Base-by-base conservation (phyloP, 2,888 invertebrate species). In the Thecophora atra region DNA sequence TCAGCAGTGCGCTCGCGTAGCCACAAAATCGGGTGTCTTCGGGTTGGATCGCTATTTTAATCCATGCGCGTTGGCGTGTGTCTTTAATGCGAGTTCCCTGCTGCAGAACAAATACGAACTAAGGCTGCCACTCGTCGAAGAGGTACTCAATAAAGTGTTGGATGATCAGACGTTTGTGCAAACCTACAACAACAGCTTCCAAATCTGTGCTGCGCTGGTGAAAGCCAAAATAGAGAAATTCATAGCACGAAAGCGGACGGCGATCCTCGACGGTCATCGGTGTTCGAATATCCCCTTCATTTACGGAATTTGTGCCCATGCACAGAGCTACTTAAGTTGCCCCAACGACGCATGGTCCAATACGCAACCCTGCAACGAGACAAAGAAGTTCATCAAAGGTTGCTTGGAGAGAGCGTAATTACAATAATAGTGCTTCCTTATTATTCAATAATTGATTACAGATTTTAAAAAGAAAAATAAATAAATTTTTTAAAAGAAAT, bases 11-110 rank as follows among this genome's bases (percentile, higher is more conserved):
- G 51, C 15, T 6, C 28, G 58, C 30, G 24, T 60, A 37, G 51
- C 65, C 60, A 60, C 37, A 5, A 66, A 66, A n/a, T 56, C 60
- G 8, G 51, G 51, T 4, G 58, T 71, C 60, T 71, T 71, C n/a
- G 71, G 60, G 0, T 37, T 66, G 19, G 51, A 60, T 47, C 66
- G 71, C 15, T 71, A 66, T 24, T 65, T 71, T 0, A 54, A 71
- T 17, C 71, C 81, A 56, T 72, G 72, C n/a, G 72, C 60, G 19
- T 28, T 67, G 13, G 67, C 72, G 8, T 72, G 72, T 37, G 30
- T 67, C 17, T 72, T 72, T 19, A 66, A 72, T 24, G 54, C 60
- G 5, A 24, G 60, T 11, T 17, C 47, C 24, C n/a, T 72, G 3
- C 5, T 72, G 52, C n/a, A 60, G 4, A 58, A 28, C 17, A 58